These are phyloP conservation scores for Tenrec ecaudatus DNA, from an alignment of 2,113 vertebrate species.

Conservation along the genomic window DNA sequence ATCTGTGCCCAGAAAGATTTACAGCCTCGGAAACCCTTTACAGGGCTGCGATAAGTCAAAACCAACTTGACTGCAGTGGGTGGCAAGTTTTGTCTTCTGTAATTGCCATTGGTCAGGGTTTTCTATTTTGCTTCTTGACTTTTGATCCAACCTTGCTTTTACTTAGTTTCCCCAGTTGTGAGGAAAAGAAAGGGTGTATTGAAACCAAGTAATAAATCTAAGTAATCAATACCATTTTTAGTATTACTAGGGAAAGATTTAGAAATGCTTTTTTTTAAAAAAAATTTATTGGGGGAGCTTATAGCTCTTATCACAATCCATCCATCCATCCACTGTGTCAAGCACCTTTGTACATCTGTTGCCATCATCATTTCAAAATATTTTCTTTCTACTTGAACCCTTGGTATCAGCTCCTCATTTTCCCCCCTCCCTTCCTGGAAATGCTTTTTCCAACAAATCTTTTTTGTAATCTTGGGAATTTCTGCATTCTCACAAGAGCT, in stretches of 20 bases:
- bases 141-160: slow-evolving; percentile 15
- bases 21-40: too few species aligned
- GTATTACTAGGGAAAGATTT: neutral
- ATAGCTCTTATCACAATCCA: too few species aligned
- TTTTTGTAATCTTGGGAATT: slow-evolving; percentile 11
- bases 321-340: too few species aligned
- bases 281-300: too few species aligned
- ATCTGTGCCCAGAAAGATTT: too few species aligned
- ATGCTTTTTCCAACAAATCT: neutral
- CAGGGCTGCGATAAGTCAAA: too few species aligned
- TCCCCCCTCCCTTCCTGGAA: too few species aligned
- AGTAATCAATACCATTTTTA: slow-evolving; percentile 2
- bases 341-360: too few species aligned
- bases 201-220: neutral
- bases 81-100: neutral
- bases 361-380: too few species aligned
- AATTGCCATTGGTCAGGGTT: neutral
- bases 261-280: neutral
- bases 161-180: neutral
- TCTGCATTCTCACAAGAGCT: slow-evolving; percentile 4
- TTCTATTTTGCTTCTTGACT: neutral
- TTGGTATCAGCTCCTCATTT: too few species aligned
- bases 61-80: too few species aligned
- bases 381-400: too few species aligned
- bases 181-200: neutral